A percentile compares a stretch with the other conserved stretches of the same genome.
These are phyloP conservation scores for Phania funesta DNA, from an alignment of 2,888 invertebrate species.

Conservation along the genomic window DNA sequence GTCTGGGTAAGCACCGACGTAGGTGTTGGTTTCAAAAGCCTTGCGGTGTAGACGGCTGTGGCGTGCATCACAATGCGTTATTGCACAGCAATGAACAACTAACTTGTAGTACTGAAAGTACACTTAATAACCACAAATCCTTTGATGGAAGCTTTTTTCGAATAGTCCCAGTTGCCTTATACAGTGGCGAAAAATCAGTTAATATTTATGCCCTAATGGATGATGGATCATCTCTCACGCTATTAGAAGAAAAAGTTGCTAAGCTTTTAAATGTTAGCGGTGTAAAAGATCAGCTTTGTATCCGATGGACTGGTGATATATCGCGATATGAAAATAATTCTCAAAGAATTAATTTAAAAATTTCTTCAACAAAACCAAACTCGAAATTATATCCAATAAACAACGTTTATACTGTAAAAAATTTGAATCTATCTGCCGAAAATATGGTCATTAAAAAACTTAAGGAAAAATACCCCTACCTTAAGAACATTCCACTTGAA, in stretches of 20 bases:
- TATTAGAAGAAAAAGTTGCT: slow-evolving; percentile 32
- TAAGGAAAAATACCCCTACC: slow-evolving; percentile 33
- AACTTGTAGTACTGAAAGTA: neutral
- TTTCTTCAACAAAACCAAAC: neutral
- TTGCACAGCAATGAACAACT: neutral
- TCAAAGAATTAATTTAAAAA: neutral
- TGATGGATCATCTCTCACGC: neutral
- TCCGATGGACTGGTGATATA: slow-evolving; percentile 41
- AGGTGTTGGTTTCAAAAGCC: slow-evolving; percentile 27
- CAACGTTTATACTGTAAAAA: slow-evolving; percentile 20
- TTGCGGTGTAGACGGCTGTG: neutral
- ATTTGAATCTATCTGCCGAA: slow-evolving; percentile 13
- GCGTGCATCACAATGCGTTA: neutral
- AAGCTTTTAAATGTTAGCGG: neutral
- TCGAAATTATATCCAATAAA: slow-evolving; percentile 2
- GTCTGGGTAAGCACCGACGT: too few relatives aligned
- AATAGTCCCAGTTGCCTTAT: slow-evolving; percentile 12
- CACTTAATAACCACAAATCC: slow-evolving; percentile 8
- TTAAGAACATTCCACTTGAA: slow-evolving; percentile 29
- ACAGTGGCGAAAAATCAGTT: slow-evolving; percentile 15
- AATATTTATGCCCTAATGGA: slow-evolving; percentile 19
- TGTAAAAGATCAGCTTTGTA: slow-evolving; percentile 36
- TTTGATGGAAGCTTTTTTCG: slow-evolving; percentile 6
- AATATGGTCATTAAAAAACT: slow-evolving; percentile 16
- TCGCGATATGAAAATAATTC: neutral